Evolutionary conservation across 2,888 invertebrate species (phyloP), one percentile per base, ranked within the genome.

Genomic region (Sturmia bella): DNA sequence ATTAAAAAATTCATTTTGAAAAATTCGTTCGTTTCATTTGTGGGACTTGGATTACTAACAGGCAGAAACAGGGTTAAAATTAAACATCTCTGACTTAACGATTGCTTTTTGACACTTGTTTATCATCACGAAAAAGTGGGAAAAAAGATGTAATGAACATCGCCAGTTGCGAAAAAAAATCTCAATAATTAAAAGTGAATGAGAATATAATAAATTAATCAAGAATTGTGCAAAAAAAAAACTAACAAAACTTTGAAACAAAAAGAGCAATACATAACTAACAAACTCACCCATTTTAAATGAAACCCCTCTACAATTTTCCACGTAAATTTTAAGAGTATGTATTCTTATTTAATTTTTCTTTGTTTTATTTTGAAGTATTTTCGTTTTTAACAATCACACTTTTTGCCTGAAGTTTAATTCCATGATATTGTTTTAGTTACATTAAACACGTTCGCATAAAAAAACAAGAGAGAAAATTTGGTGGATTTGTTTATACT

Each of bases 361-460:
- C 57, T 61, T 43, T 11, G 66, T 43, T 52, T 59, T 41, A 15
- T 59, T 54, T 70, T 50, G 12, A 66, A 27, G 13, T 15, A n/a
- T 50, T 52, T 61, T 69, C 32, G 43, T 19, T 41, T 43, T 69
- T 43, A 66, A 32, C 32, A 32, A 3, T 48, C 52, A 63, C 21
- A 52, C 63, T 56, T 59, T 54, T 52, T 37, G 17, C 21, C 11
- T 19, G 6, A 17, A 24, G 5, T 69, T 68, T 56, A 19, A 21
- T 27, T 69, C 0, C n/a, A 68, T 43, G n/a, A 43, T 59, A 11
- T 17, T 19, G 69, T 57, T 75, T 77, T 0, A 19, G 76, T 81
- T 80, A 80, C n/a, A n/a, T n/a, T 81, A 84, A 80, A 27, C 7
- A 63, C 64, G 41, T 76, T 81, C 75, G 78, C 80, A 19, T 64